phyloP scores from a whole-genome alignment of 2,113 vertebrate species.

The Odontophorus gujanensis region DNA sequence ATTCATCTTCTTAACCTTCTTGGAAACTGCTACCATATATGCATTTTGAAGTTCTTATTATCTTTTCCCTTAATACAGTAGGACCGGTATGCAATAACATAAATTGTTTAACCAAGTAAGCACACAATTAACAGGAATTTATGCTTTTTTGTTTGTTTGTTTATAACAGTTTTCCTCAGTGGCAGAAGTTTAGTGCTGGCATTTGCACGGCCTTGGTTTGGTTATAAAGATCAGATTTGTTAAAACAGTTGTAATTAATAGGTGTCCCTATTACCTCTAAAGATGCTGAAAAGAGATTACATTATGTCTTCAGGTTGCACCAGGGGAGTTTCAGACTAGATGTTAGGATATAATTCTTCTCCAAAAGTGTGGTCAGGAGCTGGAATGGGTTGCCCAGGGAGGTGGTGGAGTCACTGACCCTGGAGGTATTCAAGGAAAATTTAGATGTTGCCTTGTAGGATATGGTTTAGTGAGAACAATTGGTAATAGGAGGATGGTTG shows the following conservation, averaged over 20 bases:
- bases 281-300: neutral
- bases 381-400: no score
- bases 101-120: neutral
- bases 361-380: no score
- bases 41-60: neutral
- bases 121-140: neutral
- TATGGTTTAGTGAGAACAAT: no score
- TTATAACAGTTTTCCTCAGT: neutral
- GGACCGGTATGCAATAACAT: neutral
- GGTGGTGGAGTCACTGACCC: no score
- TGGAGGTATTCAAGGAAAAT: no score
- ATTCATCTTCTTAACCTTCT: neutral
- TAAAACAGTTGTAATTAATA: constrained; percentile 13
- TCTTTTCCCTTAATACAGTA: neutral
- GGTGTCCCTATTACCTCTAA: neutral
- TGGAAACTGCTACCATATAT: neutral
- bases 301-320: no score
- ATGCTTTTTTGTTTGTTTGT: neutral
- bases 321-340: no score
- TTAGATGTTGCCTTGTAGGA: no score
- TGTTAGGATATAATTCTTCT: no score
- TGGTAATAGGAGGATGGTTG: no score
- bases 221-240: neutral
- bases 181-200: neutral
- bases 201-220: neutral